Evolutionary conservation across 2,888 invertebrate genomes (phyloP), one percentile per base, ranked within the genome.

Genomic region (Melikaiella ostensackeni): DNA sequence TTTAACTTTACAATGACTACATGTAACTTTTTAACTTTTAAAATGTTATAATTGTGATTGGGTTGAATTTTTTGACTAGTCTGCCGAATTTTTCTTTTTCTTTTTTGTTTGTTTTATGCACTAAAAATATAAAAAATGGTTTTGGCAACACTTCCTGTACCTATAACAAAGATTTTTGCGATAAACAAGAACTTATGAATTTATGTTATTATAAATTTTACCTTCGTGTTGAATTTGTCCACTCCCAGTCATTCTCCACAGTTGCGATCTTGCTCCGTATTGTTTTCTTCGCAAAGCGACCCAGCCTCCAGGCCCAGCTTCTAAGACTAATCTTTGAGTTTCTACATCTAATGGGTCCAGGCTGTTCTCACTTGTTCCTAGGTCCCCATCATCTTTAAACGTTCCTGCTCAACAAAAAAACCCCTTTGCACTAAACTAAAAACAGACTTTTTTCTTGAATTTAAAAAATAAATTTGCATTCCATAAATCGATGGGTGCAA

Each of bases 191-290:
- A n/a, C n/a, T n/a, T n/a, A n/a, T n/a, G n/a, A n/a, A n/a, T n/a
- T n/a, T n/a, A n/a, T n/a, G n/a, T n/a, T n/a, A n/a, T n/a, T n/a
- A n/a, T 63, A 59, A 63, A 70, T 59, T 8, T 66, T 96, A 79
- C 99, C 99, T 92, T 99, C 98, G 91, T 99, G 99, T 86, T 98
- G 96, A 78, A 99, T 92, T 91, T 97, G 96, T 0, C 97, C 97
- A 85, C 95, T 95, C 5, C 96, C 94, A 35, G 97, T 98, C 94
- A 98, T 97, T 46, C 98, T 94, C 99, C 99, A 99, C 73, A 99
- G 92, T 91, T 99, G 99, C 0, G 96, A 95, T 80, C 98, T 91
- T 82, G 94, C 94, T 0, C 95, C 95, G 0, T 93, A 93, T 82
- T 95, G 94, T 88, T 97, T 97, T 79, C 95, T 93, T 50, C 94